A percentile compares a stretch with the other conserved stretches of the same genome.
These are phyloP conservation scores for Hydractinia echinata DNA, from an alignment of 30 jellyfish, hydroid and myxozoan genomes.

Conservation along the genomic window DNA sequence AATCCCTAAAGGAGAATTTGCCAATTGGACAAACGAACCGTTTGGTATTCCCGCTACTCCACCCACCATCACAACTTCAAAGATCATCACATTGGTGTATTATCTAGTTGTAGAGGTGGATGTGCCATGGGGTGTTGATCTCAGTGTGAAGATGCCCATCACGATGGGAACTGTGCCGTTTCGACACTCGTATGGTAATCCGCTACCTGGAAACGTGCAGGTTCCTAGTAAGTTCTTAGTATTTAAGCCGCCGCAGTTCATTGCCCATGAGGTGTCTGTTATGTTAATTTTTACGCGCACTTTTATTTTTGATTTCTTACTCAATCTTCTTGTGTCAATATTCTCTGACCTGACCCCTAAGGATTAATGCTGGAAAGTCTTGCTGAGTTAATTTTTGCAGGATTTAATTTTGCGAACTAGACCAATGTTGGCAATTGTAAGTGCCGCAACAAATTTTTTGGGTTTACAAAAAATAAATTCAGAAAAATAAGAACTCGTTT, in stretches of 20 bases:
- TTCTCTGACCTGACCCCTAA: too few species aligned
- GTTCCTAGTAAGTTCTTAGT: too few species aligned
- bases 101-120: conserved; percentile 35
- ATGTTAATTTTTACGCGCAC: not conserved
- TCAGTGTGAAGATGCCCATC: conserved; percentile 28
- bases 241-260: not conserved
- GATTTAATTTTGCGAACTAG: too few species aligned
- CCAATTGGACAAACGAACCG: conserved; percentile 31
- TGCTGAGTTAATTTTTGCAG: too few species aligned
- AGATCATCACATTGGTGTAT: conserved; percentile 28
- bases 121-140: conserved; percentile 49
- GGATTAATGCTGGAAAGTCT: too few species aligned
- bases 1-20: conserved; percentile 30
- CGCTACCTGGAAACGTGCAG: not conserved
- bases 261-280: not conserved
- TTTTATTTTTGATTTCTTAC: too few species aligned
- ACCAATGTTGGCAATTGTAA: too few species aligned
- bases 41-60: conserved; percentile 42
- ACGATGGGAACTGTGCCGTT: conserved; percentile 36
- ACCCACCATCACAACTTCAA: conserved; percentile 31
- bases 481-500: too few species aligned
- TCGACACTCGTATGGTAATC: conserved; percentile 23
- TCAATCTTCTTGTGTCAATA: too few species aligned
- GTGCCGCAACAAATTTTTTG: too few species aligned
- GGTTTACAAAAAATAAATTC: too few species aligned